Conservation (phyloP, 2,888 invertebrate genomes). For the Athetis lepigone region DNA sequence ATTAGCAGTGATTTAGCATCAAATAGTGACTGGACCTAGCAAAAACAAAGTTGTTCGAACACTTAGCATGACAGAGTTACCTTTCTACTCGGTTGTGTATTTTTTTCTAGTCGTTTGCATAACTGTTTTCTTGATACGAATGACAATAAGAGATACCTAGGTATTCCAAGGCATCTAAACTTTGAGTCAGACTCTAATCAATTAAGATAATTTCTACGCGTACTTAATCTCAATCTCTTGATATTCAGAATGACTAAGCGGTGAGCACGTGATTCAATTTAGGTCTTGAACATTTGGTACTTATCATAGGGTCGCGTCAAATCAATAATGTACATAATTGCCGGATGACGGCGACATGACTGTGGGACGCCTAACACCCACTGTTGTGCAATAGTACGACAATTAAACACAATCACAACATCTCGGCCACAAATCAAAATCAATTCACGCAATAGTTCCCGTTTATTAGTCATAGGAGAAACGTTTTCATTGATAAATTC, state of each 20-base stretch:
- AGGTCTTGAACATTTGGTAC: slow-evolving; percentile 64
- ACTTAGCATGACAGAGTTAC: slow-evolving; percentile 8
- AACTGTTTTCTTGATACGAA: slow-evolving; percentile 1
- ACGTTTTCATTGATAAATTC: slow-evolving; percentile 45
- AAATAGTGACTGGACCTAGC: not conserved
- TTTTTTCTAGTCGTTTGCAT: slow-evolving; percentile 22
- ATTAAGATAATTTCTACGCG: slow-evolving; percentile 48
- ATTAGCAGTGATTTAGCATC: not conserved
- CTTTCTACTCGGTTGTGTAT: slow-evolving; percentile 7
- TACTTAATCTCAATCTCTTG: slow-evolving; percentile 46
- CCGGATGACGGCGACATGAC: slow-evolving; percentile 52
- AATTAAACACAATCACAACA: slow-evolving; percentile 76
- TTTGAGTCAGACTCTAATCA: slow-evolving; percentile 35
- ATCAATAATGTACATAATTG: slow-evolving; percentile 68
- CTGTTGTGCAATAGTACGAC: slow-evolving; percentile 72
- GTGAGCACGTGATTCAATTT: slow-evolving; percentile 66
- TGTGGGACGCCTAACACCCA: slow-evolving; percentile 64
- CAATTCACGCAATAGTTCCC: slow-evolving; percentile 67
- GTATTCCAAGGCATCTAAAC: not conserved
- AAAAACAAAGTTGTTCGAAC: slow-evolving; percentile 27
- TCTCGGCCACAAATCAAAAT: slow-evolving; percentile 75
- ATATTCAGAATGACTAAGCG: slow-evolving; percentile 61
- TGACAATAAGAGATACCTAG: not conserved
- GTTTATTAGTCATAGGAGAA: slow-evolving; percentile 36
- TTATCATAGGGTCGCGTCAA: slow-evolving; percentile 67